Evolutionary conservation across 2,888 invertebrate species (phyloP), one percentile per base, ranked within the genome.

Genomic region (Encarsia formosa): DNA sequence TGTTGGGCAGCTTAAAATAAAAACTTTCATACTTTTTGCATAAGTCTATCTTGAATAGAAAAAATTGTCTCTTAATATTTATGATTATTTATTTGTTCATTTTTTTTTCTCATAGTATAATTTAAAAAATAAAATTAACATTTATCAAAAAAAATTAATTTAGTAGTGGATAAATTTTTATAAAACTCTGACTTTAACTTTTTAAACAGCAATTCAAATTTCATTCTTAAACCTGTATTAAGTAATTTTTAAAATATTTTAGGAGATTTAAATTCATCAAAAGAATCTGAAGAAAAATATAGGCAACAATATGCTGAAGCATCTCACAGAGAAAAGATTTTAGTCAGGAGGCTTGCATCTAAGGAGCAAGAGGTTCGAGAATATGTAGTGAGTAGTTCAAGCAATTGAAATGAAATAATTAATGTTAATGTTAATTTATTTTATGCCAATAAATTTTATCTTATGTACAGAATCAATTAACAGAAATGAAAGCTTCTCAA

Each of bases 351-450:
- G 67, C 82, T 97, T 62, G 90, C 95, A 56, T 88, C 91, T 60
- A 97, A 97, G 77, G 97, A 97, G 73, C 95, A 96, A 75, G 96
- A 97, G 78, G 85, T 94, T 74, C 94, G 96, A 77, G 95, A 96
- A 78, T 92, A 89, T 79, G 86, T 90, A 79, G 95, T 95, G 81
- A 82, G 88, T 81, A 74, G 8, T 35, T 15, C n/a, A 15, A 8
- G 20, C 3, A n/a, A 38, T 22, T 22, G 8, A 38, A 20, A 20
- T 38, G 2, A 11, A 32, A 41, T 31, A 3, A 13, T 40, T 11
- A 16, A 18, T 15, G 38, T 31, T 37, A 43, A 13, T 48, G 39
- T 23, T 32, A 44, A 31, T 44, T 32, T 32, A 32, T 13, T 32
- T 5, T 41, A 24, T 32, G 26, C 37, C 24, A 9, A 38, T 16